These are phyloP conservation scores for Pseudomyrmex cubaensis DNA, from an alignment of 1,140 invertebrate genomes.

Conservation along the genomic window DNA sequence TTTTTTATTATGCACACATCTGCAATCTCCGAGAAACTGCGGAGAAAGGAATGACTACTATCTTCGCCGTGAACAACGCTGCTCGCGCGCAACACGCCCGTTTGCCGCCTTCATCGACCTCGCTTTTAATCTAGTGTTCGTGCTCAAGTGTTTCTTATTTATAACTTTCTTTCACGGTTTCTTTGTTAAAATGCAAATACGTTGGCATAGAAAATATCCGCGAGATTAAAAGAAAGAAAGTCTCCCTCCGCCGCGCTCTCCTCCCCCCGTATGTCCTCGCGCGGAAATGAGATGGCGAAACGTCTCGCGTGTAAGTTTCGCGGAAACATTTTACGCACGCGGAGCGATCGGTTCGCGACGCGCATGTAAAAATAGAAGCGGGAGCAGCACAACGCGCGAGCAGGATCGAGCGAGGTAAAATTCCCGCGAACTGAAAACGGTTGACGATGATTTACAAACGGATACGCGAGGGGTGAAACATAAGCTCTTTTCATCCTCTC, in stretches of 20 bases:
- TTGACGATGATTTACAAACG: conserved; percentile 49
- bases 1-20: conserved; percentile 16
- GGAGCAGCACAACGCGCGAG: background rate
- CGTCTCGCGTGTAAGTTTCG: conserved; percentile 5
- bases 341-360: background rate
- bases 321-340: conserved; percentile 35
- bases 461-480: conserved; percentile 40
- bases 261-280: conserved; percentile 13
- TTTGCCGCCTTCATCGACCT: conserved; percentile 21
- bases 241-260: conserved; percentile 11
- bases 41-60: background rate
- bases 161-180: conserved; percentile 35
- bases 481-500: conserved; percentile 53
- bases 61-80: conserved; percentile 16
- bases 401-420: conserved; percentile 43
- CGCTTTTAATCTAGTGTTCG: conserved; percentile 50
- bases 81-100: background rate
- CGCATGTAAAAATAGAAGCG: conserved; percentile 47
- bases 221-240: conserved; percentile 37
- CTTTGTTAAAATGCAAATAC: conserved; percentile 63
- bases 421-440: conserved; percentile 33
- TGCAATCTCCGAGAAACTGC: conserved; percentile 11
- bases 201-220: conserved; percentile 48
- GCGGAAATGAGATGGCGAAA: conserved; percentile 44
- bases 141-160: conserved; percentile 60